Evolutionary conservation across 2,888 invertebrate species (phyloP).

Genomic region (Chrysina gloriosa): DNA sequence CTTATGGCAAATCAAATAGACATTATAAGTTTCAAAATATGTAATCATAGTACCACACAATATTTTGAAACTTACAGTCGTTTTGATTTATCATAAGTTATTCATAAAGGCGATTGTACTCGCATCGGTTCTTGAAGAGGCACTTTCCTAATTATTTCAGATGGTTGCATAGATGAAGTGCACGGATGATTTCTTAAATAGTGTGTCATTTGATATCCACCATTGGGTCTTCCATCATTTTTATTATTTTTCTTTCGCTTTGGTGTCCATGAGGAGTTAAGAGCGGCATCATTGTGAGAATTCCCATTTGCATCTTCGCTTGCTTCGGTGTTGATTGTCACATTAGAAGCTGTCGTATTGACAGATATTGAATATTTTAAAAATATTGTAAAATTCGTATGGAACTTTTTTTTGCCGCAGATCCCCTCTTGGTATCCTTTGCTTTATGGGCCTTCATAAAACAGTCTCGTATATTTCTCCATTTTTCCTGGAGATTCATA

Average conservation of each 20-base stretch:
- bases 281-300: neutral
- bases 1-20: too few species aligned
- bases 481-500: too few species aligned
- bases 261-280: constrained; percentile 8
- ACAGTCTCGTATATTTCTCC: constrained; percentile 10
- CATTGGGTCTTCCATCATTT: neutral
- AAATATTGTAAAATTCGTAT: too few species aligned
- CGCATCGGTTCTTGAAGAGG: neutral
- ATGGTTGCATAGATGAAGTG: neutral
- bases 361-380: constrained; percentile 8
- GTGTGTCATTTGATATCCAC: too few species aligned
- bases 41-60: too few species aligned
- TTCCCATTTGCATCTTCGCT: neutral
- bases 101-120: neutral
- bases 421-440: constrained; percentile 26
- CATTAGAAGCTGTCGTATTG: constrained; percentile 8
- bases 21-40: too few species aligned
- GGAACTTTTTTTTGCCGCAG: constrained; percentile 22
- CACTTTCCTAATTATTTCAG: neutral
- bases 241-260: neutral
- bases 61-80: too few species aligned
- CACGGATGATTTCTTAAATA: constrained; percentile 8
- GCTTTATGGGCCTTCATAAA: constrained; percentile 17
- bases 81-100: too few species aligned
- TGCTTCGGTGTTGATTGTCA: neutral